These are phyloP conservation scores for Parambassis ranga DNA, from an alignment of 2,797 vertebrate genomes.

Conservation along the genomic window DNA sequence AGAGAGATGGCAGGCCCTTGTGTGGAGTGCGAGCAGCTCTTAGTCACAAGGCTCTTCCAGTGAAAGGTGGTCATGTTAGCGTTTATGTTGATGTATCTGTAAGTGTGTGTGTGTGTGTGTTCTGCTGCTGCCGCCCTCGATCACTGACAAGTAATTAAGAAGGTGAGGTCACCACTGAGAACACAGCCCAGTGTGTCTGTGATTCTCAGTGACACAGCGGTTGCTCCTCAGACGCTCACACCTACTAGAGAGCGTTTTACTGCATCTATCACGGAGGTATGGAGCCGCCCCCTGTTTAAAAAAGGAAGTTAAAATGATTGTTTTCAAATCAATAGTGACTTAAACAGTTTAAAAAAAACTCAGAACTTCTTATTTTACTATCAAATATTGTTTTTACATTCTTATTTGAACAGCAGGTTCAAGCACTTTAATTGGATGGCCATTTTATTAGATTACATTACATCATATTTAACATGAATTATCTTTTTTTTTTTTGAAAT, in stretches of 20 bases:
- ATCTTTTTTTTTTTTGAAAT: no score
- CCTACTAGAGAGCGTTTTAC: background rate
- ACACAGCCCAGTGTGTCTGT: background rate
- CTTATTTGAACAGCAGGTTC: no score
- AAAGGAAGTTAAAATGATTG: no score
- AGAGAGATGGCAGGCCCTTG: slow-evolving; percentile 58
- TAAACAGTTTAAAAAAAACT: no score
- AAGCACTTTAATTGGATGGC: no score
- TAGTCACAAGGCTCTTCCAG: slow-evolving; percentile 34
- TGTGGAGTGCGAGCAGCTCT: slow-evolving; percentile 36
- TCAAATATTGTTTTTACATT: no score
- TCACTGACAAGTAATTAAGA: slow-evolving; percentile 54
- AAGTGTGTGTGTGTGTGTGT: slow-evolving; percentile 40
- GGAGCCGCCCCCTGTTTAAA: no score
- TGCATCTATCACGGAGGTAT: background rate
- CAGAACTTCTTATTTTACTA: no score
- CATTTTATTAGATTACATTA: no score
- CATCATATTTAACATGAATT: no score
- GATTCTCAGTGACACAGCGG: slow-evolving; percentile 6
- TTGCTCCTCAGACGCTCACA: slow-evolving; percentile 1
- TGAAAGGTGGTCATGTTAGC: slow-evolving; percentile 24
- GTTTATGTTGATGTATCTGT: slow-evolving; percentile 38
- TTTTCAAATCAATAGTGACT: no score
- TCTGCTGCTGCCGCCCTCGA: slow-evolving; percentile 50
- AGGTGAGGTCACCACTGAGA: slow-evolving; percentile 41